Base-by-base conservation (phyloP, 1,140 invertebrate genomes). In the Ceratosolen solmsi region DNA sequence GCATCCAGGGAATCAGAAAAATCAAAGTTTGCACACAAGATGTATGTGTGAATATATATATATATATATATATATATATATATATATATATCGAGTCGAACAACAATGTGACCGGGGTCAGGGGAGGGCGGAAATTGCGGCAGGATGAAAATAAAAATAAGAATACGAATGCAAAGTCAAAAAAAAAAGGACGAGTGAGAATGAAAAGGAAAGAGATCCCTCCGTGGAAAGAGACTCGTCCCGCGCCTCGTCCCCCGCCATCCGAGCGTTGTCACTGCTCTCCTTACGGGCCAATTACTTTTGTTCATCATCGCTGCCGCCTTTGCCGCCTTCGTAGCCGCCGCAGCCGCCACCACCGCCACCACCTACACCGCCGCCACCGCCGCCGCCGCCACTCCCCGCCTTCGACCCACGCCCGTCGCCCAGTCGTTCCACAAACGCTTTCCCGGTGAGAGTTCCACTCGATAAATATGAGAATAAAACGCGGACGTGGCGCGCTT, bases 381-480 rank as follows among this genome's bases (percentile, higher is more conserved):
- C 9, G 30, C 2, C 27, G 17, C 54, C 54, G 17, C n/a, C 8
- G 54, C 8, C 17, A 20, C 8, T 22, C 25, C 41, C 46, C 65
- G 5, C 27, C 33, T 41, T 36, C 38, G 17, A 36, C 27, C 20
- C 30, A 3, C 33, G 11, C 54, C 20, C 20, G 7, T 54, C 60
- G 5, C 60, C 15, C 33, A 33, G 36, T 27, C 22, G 33, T 38
- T 38, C 20, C 17, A 38, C 20, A 25, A 68, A 75, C 33, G 51
- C 46, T 75, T 75, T 75, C 27, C 73, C 73, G 41, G 76, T 54
- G 51, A 76, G 58, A 72, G 80, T 75, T 79, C 38, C n/a, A 79
- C 72, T 80, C 77, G 58, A 80, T 83, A 75, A 79, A 83, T 83
- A 80, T 70, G 60, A 70, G 63, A 75, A 83, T 76, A 76, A 80